Base-by-base conservation (phyloP, 2,888 invertebrate genomes). In the Lamproptera curius region DNA sequence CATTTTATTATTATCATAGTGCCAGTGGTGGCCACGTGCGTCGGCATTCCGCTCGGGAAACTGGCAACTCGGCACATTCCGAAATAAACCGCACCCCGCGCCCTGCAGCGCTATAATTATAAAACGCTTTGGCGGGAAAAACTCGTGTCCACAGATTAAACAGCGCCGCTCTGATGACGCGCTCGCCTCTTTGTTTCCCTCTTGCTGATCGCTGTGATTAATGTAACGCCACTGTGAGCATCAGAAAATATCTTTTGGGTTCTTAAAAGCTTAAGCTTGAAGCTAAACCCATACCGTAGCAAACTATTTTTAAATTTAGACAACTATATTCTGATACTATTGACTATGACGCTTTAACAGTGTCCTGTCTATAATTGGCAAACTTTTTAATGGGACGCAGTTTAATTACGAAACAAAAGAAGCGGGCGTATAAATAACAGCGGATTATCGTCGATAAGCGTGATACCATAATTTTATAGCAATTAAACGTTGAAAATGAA, bases 1-100 rank as follows among this genome's bases (percentile, higher is more conserved):
- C 83, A 85, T 86, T 83, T 85, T 85, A 85, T 86, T 86, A 85
- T 87, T 84, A 85, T 87, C 83, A 67, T 66, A 83, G 81, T 76
- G 77, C 70, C 70, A 83, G 80, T 75, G 77, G 70, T 70, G 67
- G 76, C 82, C 86, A 84, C 85, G 85, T 85, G 86, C 77, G 78
- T 70, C 63, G 75, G 79, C 84, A 85, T 84, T 82, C 85, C 80
- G 57, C 57, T 42, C 54, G 56, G 68, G 63, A 72, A 71, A 70
- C 76, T 76, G 77, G 70, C 76, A 71, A 71, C 76, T 60, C 59
- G 37, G 45, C 34, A 42, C 46, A 42, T 42, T 43, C 51, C 41
- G 53, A 54, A 59, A 53, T 59, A 55, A 60, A 52, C 57, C 46
- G 51, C 46, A 43, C 44, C 17, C 40, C 31, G 33, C 16, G 15